Evolutionary conservation across 2,888 invertebrate species (phyloP).

Genomic region (Elysia crispata): DNA sequence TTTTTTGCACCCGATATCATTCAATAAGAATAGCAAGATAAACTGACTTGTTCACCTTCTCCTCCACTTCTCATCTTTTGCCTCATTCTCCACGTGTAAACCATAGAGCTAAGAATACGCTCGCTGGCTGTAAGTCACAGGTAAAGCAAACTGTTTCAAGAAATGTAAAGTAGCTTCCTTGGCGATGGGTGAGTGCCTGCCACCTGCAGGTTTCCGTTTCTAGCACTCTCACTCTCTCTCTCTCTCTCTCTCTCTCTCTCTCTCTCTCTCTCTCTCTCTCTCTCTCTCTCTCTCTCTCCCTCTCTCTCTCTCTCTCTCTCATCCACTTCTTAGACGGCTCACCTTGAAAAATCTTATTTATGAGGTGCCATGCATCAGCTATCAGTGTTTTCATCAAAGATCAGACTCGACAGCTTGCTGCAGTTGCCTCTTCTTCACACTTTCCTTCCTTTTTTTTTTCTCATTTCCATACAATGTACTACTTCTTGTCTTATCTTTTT

Average conservation of each 20-base stretch:
- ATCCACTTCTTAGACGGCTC: not conserved
- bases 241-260: too few relatives aligned
- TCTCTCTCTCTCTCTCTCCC: not conserved
- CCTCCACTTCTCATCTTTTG: too few relatives aligned
- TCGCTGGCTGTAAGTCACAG: not conserved
- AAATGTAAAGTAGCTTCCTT: not conserved
- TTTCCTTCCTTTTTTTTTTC: too few relatives aligned
- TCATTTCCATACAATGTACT: too few relatives aligned
- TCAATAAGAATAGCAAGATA: too few relatives aligned
- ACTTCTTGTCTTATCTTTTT: too few relatives aligned
- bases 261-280: not conserved
- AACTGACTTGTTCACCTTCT: too few relatives aligned
- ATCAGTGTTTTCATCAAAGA: too few relatives aligned
- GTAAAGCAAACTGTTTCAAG: not conserved
- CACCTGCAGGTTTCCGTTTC: not conserved
- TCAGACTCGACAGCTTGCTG: too few relatives aligned
- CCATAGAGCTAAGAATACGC: not conserved
- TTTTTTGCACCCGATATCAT: too few relatives aligned
- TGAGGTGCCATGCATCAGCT: too few relatives aligned
- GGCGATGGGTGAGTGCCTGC: not conserved
- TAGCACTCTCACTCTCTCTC: not conserved
- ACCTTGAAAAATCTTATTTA: not conserved
- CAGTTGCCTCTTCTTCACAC: too few relatives aligned
- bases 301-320: not conserved
- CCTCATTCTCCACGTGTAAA: not conserved